These are phyloP conservation scores for Ariolimax columbianus DNA, from an alignment of 2,888 invertebrate genomes.

Conservation along the genomic window DNA sequence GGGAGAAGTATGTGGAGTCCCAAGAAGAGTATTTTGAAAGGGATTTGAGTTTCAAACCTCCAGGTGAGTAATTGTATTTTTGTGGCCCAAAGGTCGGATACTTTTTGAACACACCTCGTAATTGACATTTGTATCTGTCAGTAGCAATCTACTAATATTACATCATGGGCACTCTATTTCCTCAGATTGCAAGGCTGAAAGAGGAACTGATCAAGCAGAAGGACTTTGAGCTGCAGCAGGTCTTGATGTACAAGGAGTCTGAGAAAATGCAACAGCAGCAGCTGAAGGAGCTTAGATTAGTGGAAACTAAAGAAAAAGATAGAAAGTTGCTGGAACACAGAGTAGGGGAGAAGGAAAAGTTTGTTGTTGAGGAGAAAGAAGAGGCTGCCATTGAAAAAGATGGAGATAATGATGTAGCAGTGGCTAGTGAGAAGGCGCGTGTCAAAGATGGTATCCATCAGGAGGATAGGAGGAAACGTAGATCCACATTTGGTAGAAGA, in stretches of 20 bases:
- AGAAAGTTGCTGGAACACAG: conserved; percentile 42
- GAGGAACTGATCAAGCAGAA: conserved; percentile 68
- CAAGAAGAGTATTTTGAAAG: no score
- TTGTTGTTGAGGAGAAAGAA: conserved; percentile 48
- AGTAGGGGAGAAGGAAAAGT: conserved; percentile 40
- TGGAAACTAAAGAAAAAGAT: conserved; percentile 50
- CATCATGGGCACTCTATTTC: neutral
- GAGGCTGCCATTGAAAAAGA: conserved; percentile 28
- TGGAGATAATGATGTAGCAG: conserved; percentile 46
- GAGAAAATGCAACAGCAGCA: conserved; percentile 45
- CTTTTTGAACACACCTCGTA: no score
- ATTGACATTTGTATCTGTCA: no score
- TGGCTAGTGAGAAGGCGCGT: conserved; percentile 32
- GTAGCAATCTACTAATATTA: no score
- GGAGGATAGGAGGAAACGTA: conserved; percentile 16
- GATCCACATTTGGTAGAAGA: neutral
- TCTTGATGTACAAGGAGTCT: conserved; percentile 71
- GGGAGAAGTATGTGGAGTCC: no score
- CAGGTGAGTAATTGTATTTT: no score
- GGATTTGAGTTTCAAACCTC: no score
- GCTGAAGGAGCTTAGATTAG: conserved; percentile 56
- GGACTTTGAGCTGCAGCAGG: conserved; percentile 71
- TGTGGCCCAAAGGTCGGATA: no score
- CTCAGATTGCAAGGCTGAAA: conserved; percentile 58
- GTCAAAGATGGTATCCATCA: conserved; percentile 6